These are phyloP conservation scores for Drosophila trichaetosa DNA, from an alignment of 2,888 invertebrate genomes.

Conservation along the genomic window DNA sequence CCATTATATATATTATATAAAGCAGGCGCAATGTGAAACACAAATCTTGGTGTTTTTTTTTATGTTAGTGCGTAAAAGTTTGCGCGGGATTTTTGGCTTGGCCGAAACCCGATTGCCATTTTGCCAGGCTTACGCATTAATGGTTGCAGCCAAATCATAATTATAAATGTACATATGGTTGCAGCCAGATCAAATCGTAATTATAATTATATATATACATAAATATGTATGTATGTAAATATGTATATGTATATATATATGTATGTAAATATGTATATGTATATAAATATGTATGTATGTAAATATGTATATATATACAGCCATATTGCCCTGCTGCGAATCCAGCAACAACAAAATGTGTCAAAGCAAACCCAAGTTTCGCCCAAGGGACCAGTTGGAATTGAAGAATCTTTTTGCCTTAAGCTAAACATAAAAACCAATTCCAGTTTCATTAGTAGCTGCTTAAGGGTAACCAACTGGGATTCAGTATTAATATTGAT, in stretches of 20 bases:
- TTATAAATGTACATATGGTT: background rate
- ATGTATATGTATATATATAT: no score
- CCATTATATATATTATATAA: constrained; percentile 54
- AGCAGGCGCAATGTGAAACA: constrained; percentile 65
- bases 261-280: no score
- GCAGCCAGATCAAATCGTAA: no score
- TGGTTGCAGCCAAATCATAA: background rate
- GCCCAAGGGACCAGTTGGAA: background rate
- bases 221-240: background rate
- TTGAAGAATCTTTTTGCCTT: background rate
- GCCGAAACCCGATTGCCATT: background rate
- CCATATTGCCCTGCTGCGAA: background rate
- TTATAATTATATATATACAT: background rate
- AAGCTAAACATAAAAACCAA: background rate
- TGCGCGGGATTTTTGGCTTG: constrained; percentile 17
- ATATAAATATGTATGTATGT: no score
- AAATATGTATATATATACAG: background rate
- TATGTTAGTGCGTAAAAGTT: background rate
- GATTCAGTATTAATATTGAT: background rate
- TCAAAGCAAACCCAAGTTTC: background rate
- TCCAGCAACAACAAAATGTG: background rate
- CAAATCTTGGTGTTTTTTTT: constrained; percentile 20
- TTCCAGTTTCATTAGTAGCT: background rate
- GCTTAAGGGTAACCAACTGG: background rate
- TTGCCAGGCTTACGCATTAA: background rate